Evolutionary conservation across 2,888 invertebrate species (phyloP), one percentile per base, ranked within the genome.

Genomic region (Cacoxenus indagator): DNA sequence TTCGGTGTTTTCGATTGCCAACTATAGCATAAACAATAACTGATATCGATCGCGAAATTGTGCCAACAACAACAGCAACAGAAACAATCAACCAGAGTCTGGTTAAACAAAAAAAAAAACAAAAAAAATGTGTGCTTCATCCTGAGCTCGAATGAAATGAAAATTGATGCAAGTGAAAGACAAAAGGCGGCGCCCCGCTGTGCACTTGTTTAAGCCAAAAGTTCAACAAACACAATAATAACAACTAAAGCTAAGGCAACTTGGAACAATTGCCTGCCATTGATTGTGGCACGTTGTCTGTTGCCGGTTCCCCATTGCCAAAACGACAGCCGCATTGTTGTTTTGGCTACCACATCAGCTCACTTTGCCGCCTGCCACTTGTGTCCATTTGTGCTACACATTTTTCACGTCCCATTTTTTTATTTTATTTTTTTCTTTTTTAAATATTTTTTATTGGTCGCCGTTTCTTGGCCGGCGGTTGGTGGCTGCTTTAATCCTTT

Each of bases 151-250:
- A 62, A 62, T 24, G 61, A 62, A 55, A 62, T 62, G 43, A 45
- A 62, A 62, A 62, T 62, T 62, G 61, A 45, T 43, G 43, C 61
- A 43, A 62, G 61, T 62, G 61, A 67, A 67, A 65, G 59, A 67
- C 64, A 64, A 67, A 67, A 17, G 57, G 31, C 46, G 76, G 72
- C 65, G 69, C 70, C 86, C 85, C 77, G 61, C 61, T 62, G 43
- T 62, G 61, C 29, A 62, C 29, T 62, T 62, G 61, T 45, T 62
- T 62, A 45, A 45, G 27, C 43, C 80, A 79, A 80, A 83, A 83
- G 83, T 80, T 80, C 83, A 83, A 81, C 77, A 17, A 5, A 19
- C 9, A 22, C 17, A 19, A 48, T 9, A 59, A 29, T n/a, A n/a
- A n/a, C n/a, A n/a, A n/a, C n/a, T n/a, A n/a, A n/a, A n/a, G n/a